These are phyloP conservation scores for Lutraria lutraria DNA, from an alignment of 2,888 invertebrate genomes.

Conservation along the genomic window DNA sequence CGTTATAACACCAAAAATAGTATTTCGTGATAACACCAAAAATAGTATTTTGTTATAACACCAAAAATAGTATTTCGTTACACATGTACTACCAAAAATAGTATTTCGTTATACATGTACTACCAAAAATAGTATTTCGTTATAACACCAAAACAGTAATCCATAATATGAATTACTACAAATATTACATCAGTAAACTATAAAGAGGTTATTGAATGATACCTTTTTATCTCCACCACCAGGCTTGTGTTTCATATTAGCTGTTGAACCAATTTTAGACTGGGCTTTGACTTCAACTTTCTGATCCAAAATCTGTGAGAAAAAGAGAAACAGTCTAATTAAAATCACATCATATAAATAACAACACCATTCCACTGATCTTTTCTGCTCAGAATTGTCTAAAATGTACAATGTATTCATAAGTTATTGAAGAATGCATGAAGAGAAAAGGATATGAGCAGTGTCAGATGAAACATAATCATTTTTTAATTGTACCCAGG, in stretches of 20 bases:
- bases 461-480: neutral
- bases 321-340: neutral
- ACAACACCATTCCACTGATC: neutral
- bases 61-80: no score
- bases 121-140: no score
- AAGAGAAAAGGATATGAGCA: neutral
- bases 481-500: neutral
- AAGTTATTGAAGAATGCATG: neutral
- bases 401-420: conserved; percentile 20
- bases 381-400: conserved; percentile 6
- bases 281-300: conserved; percentile 89
- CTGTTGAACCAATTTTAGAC: conserved; percentile 97
- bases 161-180: no score
- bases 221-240: conserved; percentile 96
- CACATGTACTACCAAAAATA: no score
- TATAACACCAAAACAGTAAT: no score
- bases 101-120: no score
- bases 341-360: neutral
- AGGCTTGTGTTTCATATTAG: conserved; percentile 94
- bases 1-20: no score
- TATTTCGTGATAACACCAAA: no score
- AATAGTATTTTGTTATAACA: no score
- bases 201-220: conserved; percentile 18
- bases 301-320: conserved; percentile 64
- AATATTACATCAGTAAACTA: neutral